A percentile compares a stretch with the other conserved stretches of the same genome.
Evolutionary conservation across 1,140 invertebrate species (phyloP).

Genomic region (Hyles euphorbiae): DNA sequence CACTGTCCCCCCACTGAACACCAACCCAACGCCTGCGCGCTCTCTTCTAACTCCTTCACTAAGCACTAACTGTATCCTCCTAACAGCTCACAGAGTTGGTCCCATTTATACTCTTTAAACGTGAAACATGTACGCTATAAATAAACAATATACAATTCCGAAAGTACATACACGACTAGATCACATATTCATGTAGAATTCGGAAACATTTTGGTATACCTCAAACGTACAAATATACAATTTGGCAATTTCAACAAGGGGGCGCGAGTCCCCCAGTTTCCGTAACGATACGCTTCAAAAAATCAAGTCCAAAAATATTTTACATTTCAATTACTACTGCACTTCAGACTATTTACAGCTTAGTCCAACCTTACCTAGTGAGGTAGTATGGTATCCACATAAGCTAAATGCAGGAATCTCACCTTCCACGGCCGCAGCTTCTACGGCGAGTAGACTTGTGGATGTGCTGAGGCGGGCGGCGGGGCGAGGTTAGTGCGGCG

Average conservation of each 20-base stretch:
- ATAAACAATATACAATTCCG: conserved; percentile 73
- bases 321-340: conserved; percentile 40
- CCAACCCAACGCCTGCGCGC: conserved; percentile 11
- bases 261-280: conserved; percentile 26
- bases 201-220: conserved; percentile 71
- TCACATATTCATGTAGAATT: conserved; percentile 74
- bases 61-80: conserved; percentile 37
- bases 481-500: conserved; percentile 46
- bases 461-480: conserved; percentile 39
- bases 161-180: conserved; percentile 75
- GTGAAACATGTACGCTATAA: conserved; percentile 62
- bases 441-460: conserved; percentile 45
- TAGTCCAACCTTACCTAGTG: conserved; percentile 68
- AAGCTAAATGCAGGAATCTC: conserved; percentile 56
- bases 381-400: conserved; percentile 63
- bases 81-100: conserved; percentile 65
- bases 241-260: conserved; percentile 57
- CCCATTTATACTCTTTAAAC: conserved; percentile 63
- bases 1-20: conserved; percentile 5
- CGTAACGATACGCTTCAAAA: conserved; percentile 27
- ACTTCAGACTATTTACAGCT: conserved; percentile 59
- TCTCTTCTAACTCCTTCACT: conserved; percentile 25
- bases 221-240: conserved; percentile 60
- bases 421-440: neutral
- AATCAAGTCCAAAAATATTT: conserved; percentile 35